phyloP scores from a whole-genome alignment of 2,797 vertebrate genomes.

The Bovichtus variegatus region DNA sequence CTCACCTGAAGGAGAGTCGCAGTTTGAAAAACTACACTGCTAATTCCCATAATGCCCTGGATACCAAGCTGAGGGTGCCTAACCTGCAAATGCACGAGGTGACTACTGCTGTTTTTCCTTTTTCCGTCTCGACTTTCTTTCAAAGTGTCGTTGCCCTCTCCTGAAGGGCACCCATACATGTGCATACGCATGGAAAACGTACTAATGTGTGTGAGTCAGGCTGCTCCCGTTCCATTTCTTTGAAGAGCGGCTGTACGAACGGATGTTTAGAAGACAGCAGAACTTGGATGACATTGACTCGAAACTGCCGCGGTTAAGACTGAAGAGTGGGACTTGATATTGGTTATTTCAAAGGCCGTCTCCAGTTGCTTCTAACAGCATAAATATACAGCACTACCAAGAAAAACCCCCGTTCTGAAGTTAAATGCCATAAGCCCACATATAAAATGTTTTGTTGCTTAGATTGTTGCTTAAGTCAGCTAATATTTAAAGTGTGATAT shows the following conservation, averaged over 20 bases:
- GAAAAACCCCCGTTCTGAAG: not conserved
- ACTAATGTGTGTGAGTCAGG: not conserved
- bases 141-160: not conserved
- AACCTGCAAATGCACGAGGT: slow-evolving; percentile 84
- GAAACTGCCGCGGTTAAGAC: not conserved
- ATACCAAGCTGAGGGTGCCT: slow-evolving; percentile 65
- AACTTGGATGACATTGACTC: not conserved
- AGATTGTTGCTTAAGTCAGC: not conserved
- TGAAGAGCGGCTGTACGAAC: not conserved
- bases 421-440: not conserved
- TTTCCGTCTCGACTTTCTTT: not conserved
- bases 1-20: slow-evolving; percentile 85
- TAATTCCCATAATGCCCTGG: slow-evolving; percentile 59
- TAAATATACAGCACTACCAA: not conserved
- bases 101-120: slow-evolving; percentile 11
- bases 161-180: not conserved
- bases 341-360: not conserved
- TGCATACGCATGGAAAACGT: not conserved
- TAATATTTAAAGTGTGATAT: slow-evolving; percentile 2
- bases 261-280: not conserved
- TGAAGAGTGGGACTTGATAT: not conserved
- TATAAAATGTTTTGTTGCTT: not conserved
- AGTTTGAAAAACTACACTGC: slow-evolving; percentile 83
- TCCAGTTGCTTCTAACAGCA: not conserved
- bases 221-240: not conserved